A percentile compares a stretch with the other conserved stretches of the same genome.
phyloP scores from a whole-genome alignment of 2,797 vertebrate species.

The Orientallactaga sibirica region DNA sequence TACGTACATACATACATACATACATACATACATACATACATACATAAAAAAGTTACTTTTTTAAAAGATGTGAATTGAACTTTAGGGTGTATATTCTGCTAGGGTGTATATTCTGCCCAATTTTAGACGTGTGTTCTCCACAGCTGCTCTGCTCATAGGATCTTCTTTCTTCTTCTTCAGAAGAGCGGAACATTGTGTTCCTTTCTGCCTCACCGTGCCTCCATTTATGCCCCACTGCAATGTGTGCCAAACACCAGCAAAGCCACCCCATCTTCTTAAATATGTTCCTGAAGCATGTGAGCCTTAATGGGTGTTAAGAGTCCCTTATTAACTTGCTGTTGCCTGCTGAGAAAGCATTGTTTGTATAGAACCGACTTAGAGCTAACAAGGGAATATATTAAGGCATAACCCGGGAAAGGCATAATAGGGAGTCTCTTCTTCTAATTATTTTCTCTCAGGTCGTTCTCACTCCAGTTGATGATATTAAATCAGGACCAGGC shows the following conservation, averaged over 20 bases:
- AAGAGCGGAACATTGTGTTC: neutral
- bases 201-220: fast-evolving
- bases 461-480: conserved; percentile 48
- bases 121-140: neutral
- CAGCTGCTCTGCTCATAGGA: neutral
- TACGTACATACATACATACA: neutral
- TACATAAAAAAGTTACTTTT: too few relatives aligned
- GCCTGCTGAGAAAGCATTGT: conserved; percentile 66
- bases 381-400: conserved; percentile 60
- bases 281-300: neutral
- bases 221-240: neutral
- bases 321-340: conserved; percentile 42
- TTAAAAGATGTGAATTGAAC: neutral
- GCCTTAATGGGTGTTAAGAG: neutral
- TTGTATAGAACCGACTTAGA: conserved; percentile 54
- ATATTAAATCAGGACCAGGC: conserved; percentile 68
- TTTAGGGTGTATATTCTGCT: neutral
- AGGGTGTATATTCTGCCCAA: neutral
- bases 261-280: neutral
- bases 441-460: conserved; percentile 58
- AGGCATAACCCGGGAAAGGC: conserved; percentile 8
- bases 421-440: neutral
- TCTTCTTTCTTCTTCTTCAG: neutral
- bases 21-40: neutral
- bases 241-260: neutral